Base-by-base conservation (phyloP, 2,888 invertebrate species). In the Lamellibrachia satsuma region DNA sequence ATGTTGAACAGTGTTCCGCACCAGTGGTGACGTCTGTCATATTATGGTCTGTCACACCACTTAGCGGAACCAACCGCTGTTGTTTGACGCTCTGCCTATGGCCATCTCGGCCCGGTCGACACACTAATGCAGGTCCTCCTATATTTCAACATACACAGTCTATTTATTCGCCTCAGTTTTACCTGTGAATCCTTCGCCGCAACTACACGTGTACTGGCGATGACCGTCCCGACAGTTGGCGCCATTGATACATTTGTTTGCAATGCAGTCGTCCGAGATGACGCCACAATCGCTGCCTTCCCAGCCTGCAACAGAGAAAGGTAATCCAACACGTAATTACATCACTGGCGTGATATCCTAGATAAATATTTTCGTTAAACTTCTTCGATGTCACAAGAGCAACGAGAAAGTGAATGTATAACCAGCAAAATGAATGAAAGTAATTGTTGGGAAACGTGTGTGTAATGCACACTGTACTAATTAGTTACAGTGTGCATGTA, bases 171-270 rank as follows among this genome's bases (percentile, higher is more conserved):
- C 75, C 15, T 75, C 75, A 22, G 22, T 22, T 75, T 22, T 75
- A 75, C 92, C 92, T 9, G 92, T 92, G 90, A 57, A 92, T 75
- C 57, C 57, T 1, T 7, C 60, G 39, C 4, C 60, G 51, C 92
- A 92, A 3, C 3, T 90, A 27, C 92, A 92, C 27, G 92, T 22
- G 92, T 75, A 92, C 9, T 75, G 57, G 9, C 90, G 52, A 52
- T 22, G 22, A 22, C 39, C 92, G 27, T 92, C 92, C 27, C 8
- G 60, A n/a, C 92, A 92, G 27, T 39, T 92, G 52, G 60, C 92
- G 60, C 92, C 92, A 90, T 92, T 92, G 75, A 52, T 27, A 27
- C 92, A 92, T 51, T n/a, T 27, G n/a, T 92, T 92, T 22, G n/a
- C 51, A 7, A 52, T 7, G 27, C 92, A 92, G 27, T 92, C 92